These are phyloP conservation scores for Diabrotica balteata DNA, from an alignment of 2,888 invertebrate species.

Conservation along the genomic window DNA sequence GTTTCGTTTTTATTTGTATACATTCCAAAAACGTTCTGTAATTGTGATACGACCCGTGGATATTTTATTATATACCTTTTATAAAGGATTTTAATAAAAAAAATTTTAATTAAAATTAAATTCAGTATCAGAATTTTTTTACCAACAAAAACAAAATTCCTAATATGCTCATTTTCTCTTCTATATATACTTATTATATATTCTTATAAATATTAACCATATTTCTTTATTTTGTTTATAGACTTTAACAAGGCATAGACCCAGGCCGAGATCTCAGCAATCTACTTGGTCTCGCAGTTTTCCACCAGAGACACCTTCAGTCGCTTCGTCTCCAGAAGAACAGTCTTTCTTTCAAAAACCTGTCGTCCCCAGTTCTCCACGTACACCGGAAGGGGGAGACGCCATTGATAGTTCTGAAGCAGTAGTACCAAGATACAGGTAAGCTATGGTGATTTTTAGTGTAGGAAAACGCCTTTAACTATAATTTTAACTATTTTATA, in stretches of 20 bases:
- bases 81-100: no score
- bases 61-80: no score
- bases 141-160: no score
- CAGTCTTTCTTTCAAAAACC: constrained; percentile 68
- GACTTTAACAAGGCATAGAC: constrained; percentile 69
- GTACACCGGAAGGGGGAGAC: constrained; percentile 51
- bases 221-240: constrained; percentile 46
- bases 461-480: no score
- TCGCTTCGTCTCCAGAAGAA: constrained; percentile 52
- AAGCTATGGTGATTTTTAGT: constrained; percentile 1
- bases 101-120: no score
- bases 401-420: constrained; percentile 43
- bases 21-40: no score
- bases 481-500: no score
- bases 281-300: constrained; percentile 78
- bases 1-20: no score
- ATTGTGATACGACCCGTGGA: no score
- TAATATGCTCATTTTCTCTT: no score
- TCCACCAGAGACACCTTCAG: constrained; percentile 61
- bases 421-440: constrained; percentile 35
- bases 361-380: constrained; percentile 61
- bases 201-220: background rate
- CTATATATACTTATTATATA: no score
- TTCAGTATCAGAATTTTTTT: no score
- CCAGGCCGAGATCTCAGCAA: constrained; percentile 66